These are phyloP conservation scores for Polydrusus tereticollis DNA, from an alignment of 2,888 invertebrate species.

Conservation along the genomic window DNA sequence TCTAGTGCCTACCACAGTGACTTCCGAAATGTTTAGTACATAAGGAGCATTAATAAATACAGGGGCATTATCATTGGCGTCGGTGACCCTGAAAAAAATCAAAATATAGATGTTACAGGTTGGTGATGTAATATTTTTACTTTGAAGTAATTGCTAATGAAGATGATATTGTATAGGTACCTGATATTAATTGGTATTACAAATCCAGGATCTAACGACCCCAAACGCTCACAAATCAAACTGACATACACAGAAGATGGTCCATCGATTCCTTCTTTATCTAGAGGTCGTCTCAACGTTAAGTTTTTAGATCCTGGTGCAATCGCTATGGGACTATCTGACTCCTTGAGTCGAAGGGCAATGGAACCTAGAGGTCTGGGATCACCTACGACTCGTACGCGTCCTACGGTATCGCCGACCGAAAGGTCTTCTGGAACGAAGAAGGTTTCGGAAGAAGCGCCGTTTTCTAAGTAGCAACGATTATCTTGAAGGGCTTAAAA, in stretches of 20 bases:
- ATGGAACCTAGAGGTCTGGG: constrained; percentile 83
- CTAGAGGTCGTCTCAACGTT: constrained; percentile 81
- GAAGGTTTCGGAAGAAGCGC: constrained; percentile 92
- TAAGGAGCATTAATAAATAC: constrained; percentile 86
- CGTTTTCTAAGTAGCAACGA: constrained; percentile 90
- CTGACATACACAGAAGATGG: constrained; percentile 89
- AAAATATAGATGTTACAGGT: too few relatives aligned
- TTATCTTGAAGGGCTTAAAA: constrained; percentile 82
- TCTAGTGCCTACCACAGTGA: constrained; percentile 77
- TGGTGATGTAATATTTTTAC: too few relatives aligned
- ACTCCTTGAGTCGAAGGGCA: constrained; percentile 81
- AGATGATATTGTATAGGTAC: constrained; percentile 16
- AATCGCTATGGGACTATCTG: constrained; percentile 84
- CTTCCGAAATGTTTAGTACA: constrained; percentile 86
- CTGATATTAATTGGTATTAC: constrained; percentile 86
- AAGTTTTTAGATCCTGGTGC: constrained; percentile 84
- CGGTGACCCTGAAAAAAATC: constrained; percentile 78
- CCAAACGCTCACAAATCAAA: constrained; percentile 85
- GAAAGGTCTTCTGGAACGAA: constrained; percentile 89
- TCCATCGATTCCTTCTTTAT: constrained; percentile 87
- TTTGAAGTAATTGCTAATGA: too few relatives aligned
- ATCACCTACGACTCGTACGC: constrained; percentile 85
- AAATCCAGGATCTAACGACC: constrained; percentile 74
- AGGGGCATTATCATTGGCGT: constrained; percentile 93
- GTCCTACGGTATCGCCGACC: constrained; percentile 84